Percentiles rank a stretch among this genome's conserved stretches.
These are phyloP conservation scores for Muscicapa comitata DNA, from an alignment of 2,797 vertebrate species.

Conservation along the genomic window DNA sequence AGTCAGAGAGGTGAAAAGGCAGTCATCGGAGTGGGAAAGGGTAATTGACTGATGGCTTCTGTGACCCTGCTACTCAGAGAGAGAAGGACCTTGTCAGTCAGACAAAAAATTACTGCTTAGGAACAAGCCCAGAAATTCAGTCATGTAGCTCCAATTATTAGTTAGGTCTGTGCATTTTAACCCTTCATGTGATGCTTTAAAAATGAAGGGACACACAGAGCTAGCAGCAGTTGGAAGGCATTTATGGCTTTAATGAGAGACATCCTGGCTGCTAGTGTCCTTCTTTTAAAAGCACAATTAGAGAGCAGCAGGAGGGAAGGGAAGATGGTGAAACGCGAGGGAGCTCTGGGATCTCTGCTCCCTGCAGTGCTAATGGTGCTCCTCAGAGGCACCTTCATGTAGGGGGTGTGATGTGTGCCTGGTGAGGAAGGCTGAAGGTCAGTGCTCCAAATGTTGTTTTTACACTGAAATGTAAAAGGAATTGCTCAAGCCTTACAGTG, in stretches of 20 bases:
- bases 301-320: background rate
- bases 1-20: conserved; percentile 39
- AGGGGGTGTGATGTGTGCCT: background rate
- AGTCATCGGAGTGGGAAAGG: conserved; percentile 40
- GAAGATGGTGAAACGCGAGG: background rate
- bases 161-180: conserved; percentile 21
- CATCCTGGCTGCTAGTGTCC: background rate
- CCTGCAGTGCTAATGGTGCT: background rate
- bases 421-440: background rate
- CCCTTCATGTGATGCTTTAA: background rate
- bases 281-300: background rate
- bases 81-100: conserved; percentile 51
- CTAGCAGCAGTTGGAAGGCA: background rate
- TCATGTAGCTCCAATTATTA: background rate
- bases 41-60: conserved; percentile 58
- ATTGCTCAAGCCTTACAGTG: background rate
- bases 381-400: background rate
- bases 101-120: conserved; percentile 5
- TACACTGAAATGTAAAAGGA: background rate
- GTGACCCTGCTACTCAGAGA: conserved; percentile 15
- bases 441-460: background rate
- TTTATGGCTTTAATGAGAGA: background rate
- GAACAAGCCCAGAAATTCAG: background rate
- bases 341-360: background rate
- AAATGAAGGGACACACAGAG: background rate